phyloP scores from a whole-genome alignment of 2,888 invertebrate genomes.

The Yponomeuta plumbellus region DNA sequence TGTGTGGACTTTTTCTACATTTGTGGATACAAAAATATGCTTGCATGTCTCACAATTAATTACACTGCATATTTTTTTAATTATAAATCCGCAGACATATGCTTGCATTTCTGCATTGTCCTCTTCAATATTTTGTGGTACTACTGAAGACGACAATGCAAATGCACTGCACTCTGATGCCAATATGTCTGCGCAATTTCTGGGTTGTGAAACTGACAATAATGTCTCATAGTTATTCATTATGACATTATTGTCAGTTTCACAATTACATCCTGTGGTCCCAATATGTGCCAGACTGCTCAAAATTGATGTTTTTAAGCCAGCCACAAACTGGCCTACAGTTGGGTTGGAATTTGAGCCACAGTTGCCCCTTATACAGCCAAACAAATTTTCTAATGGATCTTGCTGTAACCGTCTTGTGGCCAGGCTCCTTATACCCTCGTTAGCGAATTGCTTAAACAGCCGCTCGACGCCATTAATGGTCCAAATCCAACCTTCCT shows the following conservation, averaged over 20 bases:
- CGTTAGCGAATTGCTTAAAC: not conserved
- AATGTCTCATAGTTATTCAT: constrained; percentile 8
- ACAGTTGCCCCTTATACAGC: constrained; percentile 23
- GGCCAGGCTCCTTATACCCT: constrained; percentile 16
- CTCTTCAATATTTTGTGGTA: constrained; percentile 13
- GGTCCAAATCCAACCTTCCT: constrained; percentile 5
- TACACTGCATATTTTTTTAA: constrained; percentile 17
- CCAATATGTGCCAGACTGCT: constrained; percentile 15
- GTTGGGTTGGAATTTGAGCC: constrained; percentile 25
- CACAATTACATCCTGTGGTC: constrained; percentile 20
- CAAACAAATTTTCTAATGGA: constrained; percentile 23
- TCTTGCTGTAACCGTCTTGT: constrained; percentile 24
- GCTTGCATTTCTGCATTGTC: constrained; percentile 22
- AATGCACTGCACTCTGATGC: not conserved
- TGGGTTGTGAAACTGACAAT: not conserved
- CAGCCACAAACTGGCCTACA: constrained; percentile 23
- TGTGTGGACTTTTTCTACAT: constrained; percentile 2
- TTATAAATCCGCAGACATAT: constrained; percentile 24
- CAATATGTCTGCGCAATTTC: not conserved
- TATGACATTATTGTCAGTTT: constrained; percentile 19
- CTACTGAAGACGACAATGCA: constrained; percentile 1
- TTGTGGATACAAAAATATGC: not conserved
- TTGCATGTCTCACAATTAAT: not conserved
- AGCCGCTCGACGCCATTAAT: constrained; percentile 8
- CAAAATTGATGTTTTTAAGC: constrained; percentile 21